phyloP scores from a whole-genome alignment of 1,140 invertebrate species.

The Mya arenaria region DNA sequence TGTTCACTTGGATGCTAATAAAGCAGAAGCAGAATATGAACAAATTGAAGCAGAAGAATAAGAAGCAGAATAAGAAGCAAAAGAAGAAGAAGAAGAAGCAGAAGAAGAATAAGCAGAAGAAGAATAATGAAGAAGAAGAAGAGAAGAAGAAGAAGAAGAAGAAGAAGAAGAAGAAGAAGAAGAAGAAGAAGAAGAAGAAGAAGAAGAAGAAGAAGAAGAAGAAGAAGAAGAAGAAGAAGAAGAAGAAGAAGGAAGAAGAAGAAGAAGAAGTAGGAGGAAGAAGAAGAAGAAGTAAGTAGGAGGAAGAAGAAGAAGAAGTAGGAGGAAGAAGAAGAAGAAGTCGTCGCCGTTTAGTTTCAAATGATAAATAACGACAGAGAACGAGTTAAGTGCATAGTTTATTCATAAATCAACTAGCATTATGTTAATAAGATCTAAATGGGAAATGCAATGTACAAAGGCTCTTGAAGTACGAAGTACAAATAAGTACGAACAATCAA shows the following conservation, averaged over 20 bases:
- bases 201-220: background rate
- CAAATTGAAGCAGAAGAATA: background rate
- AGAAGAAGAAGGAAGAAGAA: background rate
- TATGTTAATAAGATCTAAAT: too few relatives aligned
- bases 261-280: background rate
- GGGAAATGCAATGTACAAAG: too few relatives aligned
- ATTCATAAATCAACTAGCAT: too few relatives aligned
- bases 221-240: background rate
- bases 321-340: background rate
- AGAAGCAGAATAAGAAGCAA: background rate
- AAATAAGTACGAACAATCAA: too few relatives aligned
- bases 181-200: background rate
- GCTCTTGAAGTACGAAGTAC: too few relatives aligned
- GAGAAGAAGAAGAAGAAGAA: background rate
- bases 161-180: background rate
- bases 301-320: background rate
- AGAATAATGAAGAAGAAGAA: background rate
- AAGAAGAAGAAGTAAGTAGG: constrained; percentile 10
- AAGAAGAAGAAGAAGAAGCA: background rate
- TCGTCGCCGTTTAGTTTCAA: too few relatives aligned
- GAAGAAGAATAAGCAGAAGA: background rate
- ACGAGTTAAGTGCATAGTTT: too few relatives aligned
- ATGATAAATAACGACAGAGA: too few relatives aligned
- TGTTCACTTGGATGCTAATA: too few relatives aligned
- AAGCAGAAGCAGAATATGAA: background rate